These are phyloP conservation scores for Sparidentex hasta DNA, from an alignment of 2,797 vertebrate species.

Conservation along the genomic window DNA sequence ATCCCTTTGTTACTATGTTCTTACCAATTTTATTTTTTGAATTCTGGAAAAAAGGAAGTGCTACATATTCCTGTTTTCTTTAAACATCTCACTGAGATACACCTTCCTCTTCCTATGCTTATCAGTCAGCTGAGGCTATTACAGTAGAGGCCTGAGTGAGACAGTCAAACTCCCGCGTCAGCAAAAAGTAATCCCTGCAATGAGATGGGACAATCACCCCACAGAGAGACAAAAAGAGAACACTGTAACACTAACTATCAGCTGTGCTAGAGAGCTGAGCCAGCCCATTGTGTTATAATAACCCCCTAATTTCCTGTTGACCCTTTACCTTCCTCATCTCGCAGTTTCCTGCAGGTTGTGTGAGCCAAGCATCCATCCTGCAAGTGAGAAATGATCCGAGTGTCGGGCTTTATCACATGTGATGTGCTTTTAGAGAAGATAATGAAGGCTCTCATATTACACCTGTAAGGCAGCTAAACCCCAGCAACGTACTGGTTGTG, in stretches of 20 bases:
- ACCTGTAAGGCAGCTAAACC: conserved; percentile 14
- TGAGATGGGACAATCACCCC: conserved; percentile 54
- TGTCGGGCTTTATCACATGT: neutral
- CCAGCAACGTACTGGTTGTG: neutral
- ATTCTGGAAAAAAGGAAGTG: conserved; percentile 36
- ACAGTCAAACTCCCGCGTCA: conserved; percentile 58
- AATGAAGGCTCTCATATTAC: neutral
- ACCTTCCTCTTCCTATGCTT: conserved; percentile 54
- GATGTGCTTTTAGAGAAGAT: neutral
- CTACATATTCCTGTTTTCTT: conserved; percentile 50
- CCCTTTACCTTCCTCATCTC: conserved; percentile 64
- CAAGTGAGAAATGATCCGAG: neutral
- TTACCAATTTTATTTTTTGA: neutral
- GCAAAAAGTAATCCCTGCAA: conserved; percentile 68
- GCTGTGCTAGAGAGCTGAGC: conserved; percentile 62
- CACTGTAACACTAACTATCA: conserved; percentile 58
- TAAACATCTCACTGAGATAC: conserved; percentile 7
- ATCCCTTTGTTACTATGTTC: too few species aligned
- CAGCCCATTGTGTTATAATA: conserved; percentile 75
- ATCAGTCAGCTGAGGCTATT: conserved; percentile 54
- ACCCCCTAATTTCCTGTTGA: conserved; percentile 75
- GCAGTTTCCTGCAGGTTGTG: conserved; percentile 67
- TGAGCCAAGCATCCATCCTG: conserved; percentile 30
- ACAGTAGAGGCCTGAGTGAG: conserved; percentile 54
- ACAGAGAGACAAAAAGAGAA: conserved; percentile 50